These are phyloP conservation scores for Thinocorus orbignyianus DNA, from an alignment of 2,113 vertebrate genomes.

Conservation along the genomic window DNA sequence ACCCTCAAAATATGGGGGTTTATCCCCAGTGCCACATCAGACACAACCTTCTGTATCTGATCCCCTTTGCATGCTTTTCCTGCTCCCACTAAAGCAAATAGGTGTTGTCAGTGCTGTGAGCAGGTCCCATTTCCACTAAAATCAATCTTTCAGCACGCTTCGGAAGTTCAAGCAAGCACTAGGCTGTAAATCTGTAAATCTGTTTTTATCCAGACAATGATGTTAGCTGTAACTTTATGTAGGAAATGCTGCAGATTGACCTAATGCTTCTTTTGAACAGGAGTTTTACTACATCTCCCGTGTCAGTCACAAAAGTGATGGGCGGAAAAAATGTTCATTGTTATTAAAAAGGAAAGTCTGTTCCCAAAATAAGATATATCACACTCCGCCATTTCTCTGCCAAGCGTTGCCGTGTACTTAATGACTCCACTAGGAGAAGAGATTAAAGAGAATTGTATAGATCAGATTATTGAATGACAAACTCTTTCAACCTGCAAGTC, in stretches of 20 bases:
- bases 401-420: conserved; percentile 11
- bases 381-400: not conserved
- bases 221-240: not conserved
- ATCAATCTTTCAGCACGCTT: not conserved
- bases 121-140: not conserved
- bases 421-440: conserved; percentile 36
- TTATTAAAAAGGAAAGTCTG: not conserved
- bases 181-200: conserved; percentile 20
- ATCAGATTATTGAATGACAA: conserved; percentile 12
- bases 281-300: not conserved
- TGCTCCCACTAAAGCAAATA: not conserved
- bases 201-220: not conserved
- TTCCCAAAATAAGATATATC: conserved; percentile 17
- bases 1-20: not conserved
- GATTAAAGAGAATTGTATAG: conserved; percentile 40
- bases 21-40: not conserved
- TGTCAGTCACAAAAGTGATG: conserved; percentile 1
- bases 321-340: not conserved
- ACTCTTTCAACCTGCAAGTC: conserved; percentile 1
- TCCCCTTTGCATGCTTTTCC: not conserved
- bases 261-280: not conserved
- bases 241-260: conserved; percentile 20
- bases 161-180: conserved; percentile 20
- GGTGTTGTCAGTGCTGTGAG: not conserved
- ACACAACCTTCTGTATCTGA: not conserved